A percentile compares a stretch with the other conserved stretches of the same genome.
phyloP scores from a whole-genome alignment of 2,113 vertebrate genomes.

The Rissa tridactyla region DNA sequence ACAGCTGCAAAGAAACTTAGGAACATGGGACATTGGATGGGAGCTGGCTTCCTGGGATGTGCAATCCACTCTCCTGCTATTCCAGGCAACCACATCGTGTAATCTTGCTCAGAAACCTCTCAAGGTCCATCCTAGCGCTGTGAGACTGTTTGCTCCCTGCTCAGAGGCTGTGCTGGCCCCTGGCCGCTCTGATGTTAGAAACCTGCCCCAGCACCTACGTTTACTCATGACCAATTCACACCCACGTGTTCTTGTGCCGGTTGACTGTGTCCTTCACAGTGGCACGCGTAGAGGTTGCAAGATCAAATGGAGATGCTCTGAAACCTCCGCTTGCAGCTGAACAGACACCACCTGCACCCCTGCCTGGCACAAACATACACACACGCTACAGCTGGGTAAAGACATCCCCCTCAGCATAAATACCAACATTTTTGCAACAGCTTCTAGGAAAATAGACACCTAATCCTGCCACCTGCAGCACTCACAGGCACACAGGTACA shows the following conservation, averaged over 20 bases:
- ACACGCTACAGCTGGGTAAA: not conserved
- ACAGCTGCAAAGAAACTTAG: slow-evolving; percentile 24
- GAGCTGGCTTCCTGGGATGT: not conserved
- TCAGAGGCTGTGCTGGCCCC: not conserved
- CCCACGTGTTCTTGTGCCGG: not conserved
- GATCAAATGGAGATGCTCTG: not conserved
- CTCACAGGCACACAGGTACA: not conserved
- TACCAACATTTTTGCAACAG: not conserved
- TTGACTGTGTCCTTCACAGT: not conserved
- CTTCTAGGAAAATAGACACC: not conserved
- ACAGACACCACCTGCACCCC: not conserved
- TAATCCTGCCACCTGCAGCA: not conserved
- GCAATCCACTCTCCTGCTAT: not conserved
- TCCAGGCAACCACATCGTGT: not conserved
- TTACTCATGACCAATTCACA: not conserved
- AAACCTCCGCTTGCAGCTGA: not conserved
- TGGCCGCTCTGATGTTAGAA: not conserved
- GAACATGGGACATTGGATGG: not conserved
- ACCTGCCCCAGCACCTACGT: not conserved
- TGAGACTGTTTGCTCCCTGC: not conserved
- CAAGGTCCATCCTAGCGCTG: not conserved
- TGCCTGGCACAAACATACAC: not conserved
- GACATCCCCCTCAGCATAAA: not conserved
- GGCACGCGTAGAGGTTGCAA: fast-evolving
- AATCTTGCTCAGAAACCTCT: not conserved